Conservation (phyloP, 2,888 invertebrate genomes). For the Ectemnius continuus region DNA sequence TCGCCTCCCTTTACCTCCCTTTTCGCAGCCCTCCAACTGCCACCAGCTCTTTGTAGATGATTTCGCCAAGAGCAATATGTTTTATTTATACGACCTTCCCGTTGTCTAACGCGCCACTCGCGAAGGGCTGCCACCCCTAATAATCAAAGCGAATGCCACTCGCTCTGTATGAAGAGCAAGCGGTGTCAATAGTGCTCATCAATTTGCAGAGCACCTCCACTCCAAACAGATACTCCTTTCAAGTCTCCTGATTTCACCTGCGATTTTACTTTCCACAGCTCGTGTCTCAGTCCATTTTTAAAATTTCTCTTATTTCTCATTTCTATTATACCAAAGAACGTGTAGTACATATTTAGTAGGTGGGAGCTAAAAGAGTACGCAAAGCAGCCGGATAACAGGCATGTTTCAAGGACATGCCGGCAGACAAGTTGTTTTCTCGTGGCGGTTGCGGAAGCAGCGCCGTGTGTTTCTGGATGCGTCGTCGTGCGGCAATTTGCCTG, state of each 20-base stretch:
- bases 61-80: constrained; percentile 62
- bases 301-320: too few relatives aligned
- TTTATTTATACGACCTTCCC: constrained; percentile 62
- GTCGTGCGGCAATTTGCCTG: constrained; percentile 52
- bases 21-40: constrained; percentile 7
- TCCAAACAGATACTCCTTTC: too few relatives aligned
- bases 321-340: too few relatives aligned
- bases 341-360: not conserved
- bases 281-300: too few relatives aligned
- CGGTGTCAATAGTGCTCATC: not conserved
- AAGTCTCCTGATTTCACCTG: too few relatives aligned
- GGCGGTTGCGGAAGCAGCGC: constrained; percentile 19
- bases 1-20: constrained; percentile 7
- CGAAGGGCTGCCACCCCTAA: constrained; percentile 49
- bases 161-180: constrained; percentile 4
- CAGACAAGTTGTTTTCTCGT: constrained; percentile 30
- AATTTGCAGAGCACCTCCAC: too few relatives aligned
- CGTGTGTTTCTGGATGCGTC: constrained; percentile 37
- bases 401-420: constrained; percentile 41
- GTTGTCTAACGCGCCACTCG: constrained; percentile 37
- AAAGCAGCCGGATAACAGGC: not conserved
- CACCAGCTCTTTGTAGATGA: constrained; percentile 33
- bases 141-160: constrained; percentile 32
- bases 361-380: not conserved
- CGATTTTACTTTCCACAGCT: too few relatives aligned